phyloP scores from a whole-genome alignment of 2,113 vertebrate species.

The Forbesichthys agassizii region DNA sequence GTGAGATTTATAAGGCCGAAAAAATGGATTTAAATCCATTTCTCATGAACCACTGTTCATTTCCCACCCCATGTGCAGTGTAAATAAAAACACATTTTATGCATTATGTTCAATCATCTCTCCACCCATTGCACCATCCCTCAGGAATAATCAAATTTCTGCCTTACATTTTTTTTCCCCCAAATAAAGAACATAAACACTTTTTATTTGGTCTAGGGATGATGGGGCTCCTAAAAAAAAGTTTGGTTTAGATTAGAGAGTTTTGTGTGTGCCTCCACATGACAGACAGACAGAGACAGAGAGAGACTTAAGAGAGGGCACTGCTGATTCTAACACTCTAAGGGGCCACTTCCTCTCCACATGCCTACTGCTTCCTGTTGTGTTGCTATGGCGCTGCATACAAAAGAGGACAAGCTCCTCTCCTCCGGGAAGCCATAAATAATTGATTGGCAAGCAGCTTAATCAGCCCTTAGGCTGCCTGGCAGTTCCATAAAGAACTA shows the following conservation, averaged over 20 bases:
- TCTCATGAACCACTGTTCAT: constrained; percentile 39
- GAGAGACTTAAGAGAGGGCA: constrained; percentile 26
- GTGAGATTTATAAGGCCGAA: constrained; percentile 36
- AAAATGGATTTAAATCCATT: constrained; percentile 43
- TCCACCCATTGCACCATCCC: constrained; percentile 23
- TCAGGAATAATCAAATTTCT: constrained; percentile 58
- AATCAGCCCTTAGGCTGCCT: constrained; percentile 69
- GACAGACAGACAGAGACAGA: background rate
- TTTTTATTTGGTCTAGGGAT: constrained; percentile 58
- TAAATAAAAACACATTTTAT: constrained; percentile 31
- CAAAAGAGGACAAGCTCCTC: constrained; percentile 74
- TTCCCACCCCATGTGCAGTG: constrained; percentile 28
- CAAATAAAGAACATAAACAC: constrained; percentile 63
- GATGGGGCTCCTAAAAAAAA: constrained; percentile 58
- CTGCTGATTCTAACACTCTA: constrained; percentile 51
- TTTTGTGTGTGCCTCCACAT: constrained; percentile 19
- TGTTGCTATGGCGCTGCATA: constrained; percentile 73
- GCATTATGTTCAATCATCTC: constrained; percentile 16
- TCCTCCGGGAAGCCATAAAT: constrained; percentile 76
- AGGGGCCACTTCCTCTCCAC: constrained; percentile 67
- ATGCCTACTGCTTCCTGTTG: constrained; percentile 75
- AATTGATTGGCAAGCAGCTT: constrained; percentile 78
- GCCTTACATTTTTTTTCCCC: constrained; percentile 39
- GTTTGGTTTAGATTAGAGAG: constrained; percentile 57
- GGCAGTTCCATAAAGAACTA: constrained; percentile 70